These are phyloP conservation scores for Hypomesus transpacificus DNA, from an alignment of 2,113 vertebrate species.

Conservation along the genomic window DNA sequence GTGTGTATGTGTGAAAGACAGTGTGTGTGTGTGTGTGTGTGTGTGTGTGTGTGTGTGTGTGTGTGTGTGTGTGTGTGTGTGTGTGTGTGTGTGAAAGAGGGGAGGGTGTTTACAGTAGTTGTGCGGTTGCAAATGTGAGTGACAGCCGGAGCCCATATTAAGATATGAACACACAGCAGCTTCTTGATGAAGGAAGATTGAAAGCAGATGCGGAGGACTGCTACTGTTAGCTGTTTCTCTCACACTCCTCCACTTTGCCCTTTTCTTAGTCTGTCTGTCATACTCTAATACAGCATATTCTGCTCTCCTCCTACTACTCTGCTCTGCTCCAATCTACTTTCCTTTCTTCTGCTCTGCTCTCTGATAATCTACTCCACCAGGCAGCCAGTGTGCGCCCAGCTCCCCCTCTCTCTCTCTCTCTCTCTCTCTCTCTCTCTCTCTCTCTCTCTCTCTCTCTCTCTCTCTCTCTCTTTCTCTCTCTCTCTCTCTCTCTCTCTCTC, in stretches of 20 bases:
- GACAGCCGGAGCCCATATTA: constrained; percentile 63
- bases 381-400: constrained; percentile 63
- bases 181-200: constrained; percentile 62
- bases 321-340: neutral
- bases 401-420: neutral
- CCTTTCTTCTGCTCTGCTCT: neutral
- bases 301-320: constrained; percentile 14
- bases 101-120: constrained; percentile 11
- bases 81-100: neutral
- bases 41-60: neutral
- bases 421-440: constrained; percentile 11
- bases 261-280: constrained; percentile 10
- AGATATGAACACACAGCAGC: constrained; percentile 54
- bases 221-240: constrained; percentile 59
- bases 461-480: neutral
- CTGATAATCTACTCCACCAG: constrained; percentile 54
- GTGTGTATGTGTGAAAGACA: constrained; percentile 35
- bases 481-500: neutral
- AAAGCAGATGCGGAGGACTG: constrained; percentile 68
- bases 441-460: neutral
- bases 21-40: constrained; percentile 24
- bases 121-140: constrained; percentile 48
- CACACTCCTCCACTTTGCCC: constrained; percentile 8
- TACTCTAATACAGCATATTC: neutral
- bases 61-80: no score